Base-by-base conservation (phyloP, 2,113 vertebrate species). In the Tapirus terrestris region DNA sequence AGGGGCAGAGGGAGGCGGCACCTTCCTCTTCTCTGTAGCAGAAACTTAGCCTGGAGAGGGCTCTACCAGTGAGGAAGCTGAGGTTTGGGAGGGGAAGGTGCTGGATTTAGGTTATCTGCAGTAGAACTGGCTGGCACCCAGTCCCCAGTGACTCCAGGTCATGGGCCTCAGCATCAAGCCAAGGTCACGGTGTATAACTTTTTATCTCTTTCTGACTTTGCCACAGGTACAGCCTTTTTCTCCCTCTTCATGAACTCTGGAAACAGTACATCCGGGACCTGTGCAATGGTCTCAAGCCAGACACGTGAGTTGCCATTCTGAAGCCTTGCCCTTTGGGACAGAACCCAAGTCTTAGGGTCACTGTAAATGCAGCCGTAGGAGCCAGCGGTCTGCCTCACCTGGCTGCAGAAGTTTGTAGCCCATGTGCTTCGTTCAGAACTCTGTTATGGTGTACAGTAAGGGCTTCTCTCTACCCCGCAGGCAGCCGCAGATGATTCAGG, bases 171-270 rank as follows among this genome's bases (percentile, higher is more conserved):
- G 53, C n/a, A 29, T 36, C 5, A 13, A 48, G 51, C 60, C 84
- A 31, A 5, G 31, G 21, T n/a, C 61, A 10, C 58, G 2, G 75
- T 18, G 0, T 75, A 1, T 93, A 2, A 85, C 51, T 16, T 36
- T 58, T 10, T 45, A 1, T 48, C 1, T 67, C 23, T 86, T 87
- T 75, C 87, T 91, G 48, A 27, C 84, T 39, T 61, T 53, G 10
- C 72, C 91, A 21, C 87, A 99, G 99, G 17, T 99, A 99, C 11
- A 81, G 98, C 23, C 98, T 99, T 21, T 99, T 99, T 96, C 97
- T 99, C 39, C 99, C 99, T 2, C 98, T 99, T 3, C 99, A 99
- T 10, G 98, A 99, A 0, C 99, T 99, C 36, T 99, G 99, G 99
- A 99, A 99, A 39, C 99, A 99, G 45, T 99, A 99, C 65, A 99